These are phyloP conservation scores for Athene noctua DNA, from an alignment of 2,113 vertebrate species.

Conservation along the genomic window DNA sequence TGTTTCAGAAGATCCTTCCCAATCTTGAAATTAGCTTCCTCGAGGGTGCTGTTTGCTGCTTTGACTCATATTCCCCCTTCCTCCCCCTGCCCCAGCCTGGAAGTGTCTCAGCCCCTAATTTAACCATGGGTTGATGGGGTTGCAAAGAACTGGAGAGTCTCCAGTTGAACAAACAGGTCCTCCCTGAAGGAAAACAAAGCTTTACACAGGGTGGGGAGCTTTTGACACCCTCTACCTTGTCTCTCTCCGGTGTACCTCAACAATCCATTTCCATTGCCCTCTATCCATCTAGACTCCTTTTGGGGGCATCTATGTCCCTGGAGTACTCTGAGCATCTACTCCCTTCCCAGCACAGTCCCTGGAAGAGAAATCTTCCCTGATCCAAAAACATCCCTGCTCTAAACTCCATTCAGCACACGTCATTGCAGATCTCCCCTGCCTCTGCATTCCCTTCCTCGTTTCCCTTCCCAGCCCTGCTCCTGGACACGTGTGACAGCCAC, in stretches of 20 bases:
- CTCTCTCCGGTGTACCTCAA: background rate
- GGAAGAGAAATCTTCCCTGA: background rate
- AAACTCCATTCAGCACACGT: background rate
- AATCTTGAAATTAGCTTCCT: background rate
- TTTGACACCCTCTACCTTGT: background rate
- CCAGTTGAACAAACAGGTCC: background rate
- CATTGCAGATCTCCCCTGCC: background rate
- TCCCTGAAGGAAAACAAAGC: background rate
- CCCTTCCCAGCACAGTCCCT: background rate
- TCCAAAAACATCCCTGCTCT: background rate
- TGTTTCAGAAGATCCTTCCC: constrained; percentile 11
- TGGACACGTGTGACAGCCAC: fast-evolving
- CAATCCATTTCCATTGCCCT: background rate
- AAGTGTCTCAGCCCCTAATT: background rate
- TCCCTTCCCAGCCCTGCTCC: background rate
- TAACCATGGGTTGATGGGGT: background rate
- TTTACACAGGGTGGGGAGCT: background rate
- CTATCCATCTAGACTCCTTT: background rate
- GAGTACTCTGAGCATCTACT: background rate
- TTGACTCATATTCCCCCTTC: background rate
- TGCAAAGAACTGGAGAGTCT: background rate
- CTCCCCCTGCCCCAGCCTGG: background rate
- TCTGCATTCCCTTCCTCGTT: fast-evolving
- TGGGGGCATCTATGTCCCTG: background rate
- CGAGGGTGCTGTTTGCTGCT: background rate